Base-by-base conservation (phyloP, 1,140 invertebrate species). In the Meloidogyne hapla region DNA sequence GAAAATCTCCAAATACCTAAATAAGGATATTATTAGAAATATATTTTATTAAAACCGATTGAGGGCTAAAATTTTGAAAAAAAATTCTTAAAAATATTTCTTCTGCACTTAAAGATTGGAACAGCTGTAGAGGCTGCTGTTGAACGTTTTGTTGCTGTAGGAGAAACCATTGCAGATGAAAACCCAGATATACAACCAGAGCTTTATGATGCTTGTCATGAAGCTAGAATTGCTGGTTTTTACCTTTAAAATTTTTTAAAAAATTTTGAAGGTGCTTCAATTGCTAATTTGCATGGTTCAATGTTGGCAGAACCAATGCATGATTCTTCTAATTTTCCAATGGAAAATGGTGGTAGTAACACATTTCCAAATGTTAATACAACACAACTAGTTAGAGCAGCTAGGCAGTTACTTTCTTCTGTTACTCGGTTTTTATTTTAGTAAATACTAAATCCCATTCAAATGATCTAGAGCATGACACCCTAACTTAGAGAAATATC, bases 131-230 rank as follows among this genome's bases (percentile, higher is more conserved):
- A 94, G 88, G 91, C 95, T 81, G 94, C 96, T 21, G 94, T 99
- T 65, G 95, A 98, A 87, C 90, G 95, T 77, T 98, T 99, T 90
- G 95, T 98, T 71, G 93, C 93, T 3, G 95, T 98, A 73, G 96
- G 95, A 40, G 95, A 98, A 89, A 94, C 94, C 77, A 98, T 99
- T 85, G 95, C 94, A 33, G 94, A 96, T 89, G 95, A 98, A 90
- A 97, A 98, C 90, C 92, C 92, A 15, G 95, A 98, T 88, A 95
- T 98, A 80, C 93, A 94, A 81, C 91, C 92, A 83, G 95, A 96
- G 85, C 98, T 99, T 95, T 96, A 94, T 87, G 93, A 96, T 81
- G 95, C 95, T 9, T 98, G 96, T 89, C 94, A 94, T 87, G 95
- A 98, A 86, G 95, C 96, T 9, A 90, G 95, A 81, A 91, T 93